Evolutionary conservation across 2,113 vertebrate species (phyloP).

Genomic region (Cephalophus harveyi): DNA sequence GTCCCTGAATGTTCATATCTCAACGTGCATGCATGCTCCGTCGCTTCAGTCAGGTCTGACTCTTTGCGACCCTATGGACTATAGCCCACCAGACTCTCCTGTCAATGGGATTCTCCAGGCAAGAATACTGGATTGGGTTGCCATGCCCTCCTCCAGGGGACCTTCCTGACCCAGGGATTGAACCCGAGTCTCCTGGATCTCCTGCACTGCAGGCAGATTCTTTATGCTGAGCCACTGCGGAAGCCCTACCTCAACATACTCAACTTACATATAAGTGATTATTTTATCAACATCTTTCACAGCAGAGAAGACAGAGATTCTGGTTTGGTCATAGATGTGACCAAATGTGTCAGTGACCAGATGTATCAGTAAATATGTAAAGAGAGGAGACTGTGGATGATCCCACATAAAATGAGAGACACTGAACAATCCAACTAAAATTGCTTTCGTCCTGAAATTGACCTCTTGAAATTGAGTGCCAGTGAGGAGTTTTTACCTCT

Average conservation of each 20-base stretch:
- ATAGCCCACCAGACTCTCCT: not conserved
- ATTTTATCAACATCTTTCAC: not conserved
- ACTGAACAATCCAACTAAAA: not conserved
- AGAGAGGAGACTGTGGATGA: accelerated
- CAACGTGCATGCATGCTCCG: not conserved
- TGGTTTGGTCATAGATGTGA: not conserved
- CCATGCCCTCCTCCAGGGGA: not conserved
- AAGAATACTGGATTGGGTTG: not conserved
- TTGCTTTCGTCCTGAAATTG: not conserved
- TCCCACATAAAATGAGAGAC: not conserved
- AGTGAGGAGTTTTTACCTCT: not conserved
- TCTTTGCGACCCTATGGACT: not conserved
- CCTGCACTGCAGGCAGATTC: not conserved
- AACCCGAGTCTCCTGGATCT: not conserved
- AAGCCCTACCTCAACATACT: not conserved
- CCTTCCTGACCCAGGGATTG: not conserved
- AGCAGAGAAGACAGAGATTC: not conserved
- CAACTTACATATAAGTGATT: not conserved
- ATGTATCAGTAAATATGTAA: not conserved
- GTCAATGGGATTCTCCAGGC: not conserved
- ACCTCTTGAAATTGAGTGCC: not conserved
- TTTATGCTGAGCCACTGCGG: not conserved
- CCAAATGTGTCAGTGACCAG: not conserved
- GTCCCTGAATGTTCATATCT: not conserved
- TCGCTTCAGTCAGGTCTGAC: not conserved